Evolutionary conservation across 2,797 vertebrate genomes (phyloP).

Genomic region (Sebastes flavidus): DNA sequence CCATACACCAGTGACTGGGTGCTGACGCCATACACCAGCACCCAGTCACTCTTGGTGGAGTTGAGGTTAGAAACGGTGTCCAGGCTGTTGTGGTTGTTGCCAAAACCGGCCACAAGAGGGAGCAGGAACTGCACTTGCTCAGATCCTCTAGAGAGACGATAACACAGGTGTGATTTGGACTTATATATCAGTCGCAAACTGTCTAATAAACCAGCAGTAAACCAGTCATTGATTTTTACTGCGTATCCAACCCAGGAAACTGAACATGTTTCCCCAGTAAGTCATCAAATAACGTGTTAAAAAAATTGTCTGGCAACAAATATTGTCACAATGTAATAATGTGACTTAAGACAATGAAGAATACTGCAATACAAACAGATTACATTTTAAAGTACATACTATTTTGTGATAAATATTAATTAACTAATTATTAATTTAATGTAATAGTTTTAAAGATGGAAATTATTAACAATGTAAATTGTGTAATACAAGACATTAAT

Average conservation of each 20-base stretch:
- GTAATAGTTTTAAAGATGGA: no score
- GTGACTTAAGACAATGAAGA: neutral
- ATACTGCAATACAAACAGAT: neutral
- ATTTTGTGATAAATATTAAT: no score
- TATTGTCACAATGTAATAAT: neutral
- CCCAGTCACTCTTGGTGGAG: constrained; percentile 78
- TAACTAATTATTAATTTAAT: no score
- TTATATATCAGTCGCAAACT: neutral
- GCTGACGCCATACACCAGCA: constrained; percentile 64
- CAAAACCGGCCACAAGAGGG: constrained; percentile 76
- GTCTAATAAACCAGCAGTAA: neutral
- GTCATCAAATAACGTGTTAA: neutral
- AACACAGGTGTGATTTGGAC: neutral
- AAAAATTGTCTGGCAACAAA: neutral
- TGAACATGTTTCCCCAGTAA: neutral
- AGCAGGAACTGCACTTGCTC: constrained; percentile 77
- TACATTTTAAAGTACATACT: neutral
- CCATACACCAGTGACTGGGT: constrained; percentile 61
- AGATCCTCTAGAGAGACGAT: constrained; percentile 55
- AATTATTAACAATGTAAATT: no score
- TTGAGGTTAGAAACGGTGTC: constrained; percentile 67
- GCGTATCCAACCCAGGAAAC: neutral
- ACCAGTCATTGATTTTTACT: no score
- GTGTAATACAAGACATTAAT: no score
- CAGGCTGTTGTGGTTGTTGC: constrained; percentile 79